phyloP scores from a whole-genome alignment of 2,888 invertebrate species.

The Celastrina argiolus region DNA sequence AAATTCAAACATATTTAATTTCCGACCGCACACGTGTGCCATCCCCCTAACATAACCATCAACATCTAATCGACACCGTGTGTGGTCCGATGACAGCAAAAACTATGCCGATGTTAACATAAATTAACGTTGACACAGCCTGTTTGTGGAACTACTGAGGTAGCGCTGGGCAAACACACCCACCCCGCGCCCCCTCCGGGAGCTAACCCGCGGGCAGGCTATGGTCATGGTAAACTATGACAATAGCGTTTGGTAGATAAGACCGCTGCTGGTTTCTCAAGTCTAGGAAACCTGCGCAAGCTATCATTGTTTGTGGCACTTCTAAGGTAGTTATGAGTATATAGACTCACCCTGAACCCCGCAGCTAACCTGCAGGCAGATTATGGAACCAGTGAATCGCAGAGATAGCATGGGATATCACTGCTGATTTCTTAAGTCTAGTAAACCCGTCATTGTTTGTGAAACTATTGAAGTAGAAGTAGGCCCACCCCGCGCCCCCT shows the following conservation, averaged over 20 bases:
- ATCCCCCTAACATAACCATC: conserved; percentile 23
- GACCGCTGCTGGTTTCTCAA: not conserved
- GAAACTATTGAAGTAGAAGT: conserved; percentile 55
- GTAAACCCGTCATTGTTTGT: no score
- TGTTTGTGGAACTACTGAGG: conserved; percentile 57
- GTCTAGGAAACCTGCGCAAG: no score
- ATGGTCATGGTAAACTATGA: not conserved
- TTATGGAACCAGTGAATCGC: no score
- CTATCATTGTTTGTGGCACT: no score
- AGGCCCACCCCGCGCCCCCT: not conserved
- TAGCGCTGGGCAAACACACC: conserved; percentile 37
- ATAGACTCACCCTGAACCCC: no score
- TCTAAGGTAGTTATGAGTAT: no score
- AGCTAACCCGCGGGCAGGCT: not conserved
- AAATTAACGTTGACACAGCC: conserved; percentile 45
- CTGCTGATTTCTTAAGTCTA: no score
- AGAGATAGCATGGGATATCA: no score
- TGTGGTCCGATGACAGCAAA: conserved; percentile 39
- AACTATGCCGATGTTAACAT: conserved; percentile 42
- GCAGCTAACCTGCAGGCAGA: no score
- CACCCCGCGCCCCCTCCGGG: not conserved
- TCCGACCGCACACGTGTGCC: conserved; percentile 12
- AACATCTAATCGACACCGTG: conserved; percentile 39
- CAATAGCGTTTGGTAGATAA: not conserved
- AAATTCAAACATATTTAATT: not conserved